A percentile compares a stretch with the other conserved stretches of the same genome.
Conservation (phyloP, 2,113 vertebrate species). For the Scomber japonicus region DNA sequence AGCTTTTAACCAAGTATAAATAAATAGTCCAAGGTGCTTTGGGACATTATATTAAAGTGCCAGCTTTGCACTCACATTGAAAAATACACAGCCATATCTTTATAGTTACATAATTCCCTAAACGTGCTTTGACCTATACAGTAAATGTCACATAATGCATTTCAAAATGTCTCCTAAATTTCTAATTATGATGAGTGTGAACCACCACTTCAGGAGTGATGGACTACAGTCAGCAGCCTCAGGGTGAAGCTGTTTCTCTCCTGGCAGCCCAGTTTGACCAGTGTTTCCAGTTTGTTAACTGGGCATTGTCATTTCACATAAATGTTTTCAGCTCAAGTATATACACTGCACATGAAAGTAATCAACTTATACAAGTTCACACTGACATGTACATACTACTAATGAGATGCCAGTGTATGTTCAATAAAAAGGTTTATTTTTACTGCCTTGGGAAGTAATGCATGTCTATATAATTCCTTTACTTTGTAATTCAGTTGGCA, state of each 20-base stretch:
- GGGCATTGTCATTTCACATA: not conserved
- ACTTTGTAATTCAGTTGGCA: not conserved
- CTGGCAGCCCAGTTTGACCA: no score
- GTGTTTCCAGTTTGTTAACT: not conserved
- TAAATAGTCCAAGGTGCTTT: not conserved
- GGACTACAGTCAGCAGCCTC: not conserved
- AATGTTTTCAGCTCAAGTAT: constrained; percentile 8
- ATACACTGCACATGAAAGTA: constrained; percentile 30
- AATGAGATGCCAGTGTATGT: not conserved
- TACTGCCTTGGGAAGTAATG: not conserved
- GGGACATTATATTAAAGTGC: no score
- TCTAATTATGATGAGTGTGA: not conserved
- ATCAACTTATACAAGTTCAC: constrained; percentile 7
- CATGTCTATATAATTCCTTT: not conserved
- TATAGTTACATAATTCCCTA: not conserved
- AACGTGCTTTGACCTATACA: not conserved
- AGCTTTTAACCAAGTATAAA: constrained; percentile 5
- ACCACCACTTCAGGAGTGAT: not conserved
- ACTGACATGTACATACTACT: constrained; percentile 13
- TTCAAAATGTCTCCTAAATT: not conserved
- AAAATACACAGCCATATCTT: constrained; percentile 9
- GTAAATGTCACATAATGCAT: not conserved
- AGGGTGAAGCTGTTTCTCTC: not conserved
- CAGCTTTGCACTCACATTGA: constrained; percentile 1
- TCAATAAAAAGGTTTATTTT: constrained; percentile 4